Evolutionary conservation across 1,140 invertebrate species (phyloP), one percentile per base, ranked within the genome.

Genomic region (Dolichoris vasculosae): DNA sequence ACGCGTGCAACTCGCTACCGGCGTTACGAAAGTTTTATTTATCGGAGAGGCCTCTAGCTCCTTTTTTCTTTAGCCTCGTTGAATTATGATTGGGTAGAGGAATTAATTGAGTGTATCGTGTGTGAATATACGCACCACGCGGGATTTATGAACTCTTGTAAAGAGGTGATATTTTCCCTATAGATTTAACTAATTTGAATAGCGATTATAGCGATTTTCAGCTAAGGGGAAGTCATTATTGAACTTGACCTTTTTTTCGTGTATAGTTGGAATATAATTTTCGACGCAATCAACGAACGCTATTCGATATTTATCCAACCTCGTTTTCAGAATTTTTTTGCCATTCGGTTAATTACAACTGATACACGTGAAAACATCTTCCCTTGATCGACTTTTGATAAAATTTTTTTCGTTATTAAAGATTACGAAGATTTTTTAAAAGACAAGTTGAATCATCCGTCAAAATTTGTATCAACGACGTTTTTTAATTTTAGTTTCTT

Each of bases 1-100:
- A 76, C 84, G 79, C 78, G 51, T 35, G 51, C 82, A 51, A 23
- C 13, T 30, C 71, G 84, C 79, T 85, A 85, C 84, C 46, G 79
- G 84, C 71, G 35, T 85, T 82, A 85, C 84, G 84, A 85, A 82
- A 85, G 48, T 81, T 81, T 81, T 81, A 79, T 84, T 71, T 79
- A 84, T 84, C 64, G 64, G 59, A 67, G 20, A 77, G 75, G 48
- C 63, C 43, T 23, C 75, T 67, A 26, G 51, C 75, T 8, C 15
- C 13, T 26, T 81, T 67, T 67, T 80, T 80, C n/a, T 38, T 63
- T 30, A 30, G 38, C 40, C 79, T 30, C 69, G 23, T 59, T 82
- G 80, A 82, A 82, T 73, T 73, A 59, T 59, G 67, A 82, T 73
- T 82, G 73, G 59, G 20, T 38, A 69, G 13, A 38, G 38, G 48